Evolutionary conservation across 2,888 invertebrate species (phyloP).

Genomic region (Cataglyphis altisquamis): DNA sequence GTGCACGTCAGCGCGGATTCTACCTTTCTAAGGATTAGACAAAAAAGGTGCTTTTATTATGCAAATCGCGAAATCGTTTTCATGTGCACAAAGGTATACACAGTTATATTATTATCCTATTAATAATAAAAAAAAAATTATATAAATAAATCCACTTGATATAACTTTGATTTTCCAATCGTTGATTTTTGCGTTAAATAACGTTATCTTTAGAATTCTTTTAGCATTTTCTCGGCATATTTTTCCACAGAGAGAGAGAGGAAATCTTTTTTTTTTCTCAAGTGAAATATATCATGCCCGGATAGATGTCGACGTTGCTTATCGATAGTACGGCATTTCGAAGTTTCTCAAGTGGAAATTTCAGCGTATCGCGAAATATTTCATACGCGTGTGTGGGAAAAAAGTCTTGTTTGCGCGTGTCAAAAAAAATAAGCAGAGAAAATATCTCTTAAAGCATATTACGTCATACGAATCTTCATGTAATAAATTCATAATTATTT

Average conservation of each 20-base stretch:
- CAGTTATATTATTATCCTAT: neutral
- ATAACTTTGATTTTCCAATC: neutral
- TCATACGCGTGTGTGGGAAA: neutral
- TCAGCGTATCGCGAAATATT: slow-evolving; percentile 30
- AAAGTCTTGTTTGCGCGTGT: neutral
- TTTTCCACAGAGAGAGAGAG: neutral
- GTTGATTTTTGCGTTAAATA: neutral
- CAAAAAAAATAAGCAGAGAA: neutral
- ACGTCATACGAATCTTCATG: neutral
- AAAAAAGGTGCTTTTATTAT: neutral
- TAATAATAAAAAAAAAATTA: neutral
- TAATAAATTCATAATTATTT: slow-evolving; percentile 4
- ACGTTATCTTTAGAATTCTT: neutral
- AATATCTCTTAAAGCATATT: neutral
- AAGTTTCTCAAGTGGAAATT: slow-evolving; percentile 53
- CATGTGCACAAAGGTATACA: neutral
- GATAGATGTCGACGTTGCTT: slow-evolving; percentile 44
- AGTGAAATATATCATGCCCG: slow-evolving; percentile 27
- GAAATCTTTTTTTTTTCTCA: neutral
- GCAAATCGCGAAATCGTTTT: slow-evolving; percentile 25
- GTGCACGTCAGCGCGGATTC: neutral
- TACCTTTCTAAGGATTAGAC: slow-evolving; percentile 1
- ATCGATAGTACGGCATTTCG: slow-evolving; percentile 33
- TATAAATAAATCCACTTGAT: neutral
- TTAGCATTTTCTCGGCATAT: neutral